These are phyloP conservation scores for Xerus rutilus DNA, from an alignment of 2,797 vertebrate species.

Conservation along the genomic window DNA sequence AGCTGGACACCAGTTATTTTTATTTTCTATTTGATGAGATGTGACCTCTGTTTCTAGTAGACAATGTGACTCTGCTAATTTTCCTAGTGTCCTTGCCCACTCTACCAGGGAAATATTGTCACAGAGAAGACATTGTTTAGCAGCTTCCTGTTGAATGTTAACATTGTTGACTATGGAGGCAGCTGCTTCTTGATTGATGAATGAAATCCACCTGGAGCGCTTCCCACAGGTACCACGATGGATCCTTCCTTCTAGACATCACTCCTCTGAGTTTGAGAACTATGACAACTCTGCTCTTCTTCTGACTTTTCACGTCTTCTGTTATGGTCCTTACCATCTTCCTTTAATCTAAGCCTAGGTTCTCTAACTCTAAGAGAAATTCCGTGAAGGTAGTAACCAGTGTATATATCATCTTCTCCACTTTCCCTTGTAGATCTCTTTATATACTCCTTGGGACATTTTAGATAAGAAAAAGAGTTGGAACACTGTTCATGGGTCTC, in stretches of 20 bases:
- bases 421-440: background rate
- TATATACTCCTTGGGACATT: background rate
- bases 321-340: background rate
- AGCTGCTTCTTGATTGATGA: background rate
- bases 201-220: background rate
- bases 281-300: background rate
- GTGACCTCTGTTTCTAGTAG: background rate
- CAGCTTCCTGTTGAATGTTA: background rate
- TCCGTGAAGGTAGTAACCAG: background rate
- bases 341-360: background rate
- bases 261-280: background rate
- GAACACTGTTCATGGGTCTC: background rate
- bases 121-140: background rate
- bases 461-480: background rate
- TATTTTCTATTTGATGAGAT: background rate
- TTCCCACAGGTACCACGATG: background rate
- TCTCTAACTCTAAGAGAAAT: background rate
- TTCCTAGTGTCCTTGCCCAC: background rate
- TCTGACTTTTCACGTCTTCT: background rate
- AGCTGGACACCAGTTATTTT: background rate
- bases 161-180: background rate
- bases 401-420: background rate
- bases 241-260: background rate
- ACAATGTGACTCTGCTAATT: background rate
- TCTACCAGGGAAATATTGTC: background rate